Evolutionary conservation across 2,888 invertebrate genomes (phyloP), one percentile per base, ranked within the genome.

Genomic region (Phyllotreta striolata): DNA sequence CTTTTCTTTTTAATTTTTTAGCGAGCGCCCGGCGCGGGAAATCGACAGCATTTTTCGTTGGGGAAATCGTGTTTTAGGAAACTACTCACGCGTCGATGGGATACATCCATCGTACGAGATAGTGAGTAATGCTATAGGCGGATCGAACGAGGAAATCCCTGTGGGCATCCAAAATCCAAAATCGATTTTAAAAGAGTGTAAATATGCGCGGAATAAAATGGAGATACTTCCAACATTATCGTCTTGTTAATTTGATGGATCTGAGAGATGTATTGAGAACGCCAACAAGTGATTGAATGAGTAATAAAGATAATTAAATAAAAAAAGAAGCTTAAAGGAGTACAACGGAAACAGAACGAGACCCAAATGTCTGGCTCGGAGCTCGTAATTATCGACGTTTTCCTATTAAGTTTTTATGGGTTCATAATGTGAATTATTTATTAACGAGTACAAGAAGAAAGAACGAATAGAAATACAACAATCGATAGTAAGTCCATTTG

Each of bases 101-200:
- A 63, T 62, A 62, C 65, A 70, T 66, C 59, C 51, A 62, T 55
- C 55, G 62, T 39, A 24, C 10, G 43, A 57, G 64, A 65, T 62
- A 66, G 66, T 63, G 66, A 72, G 66, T 69, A 67, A 69, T 70
- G 71, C 64, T 68, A n/a, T n/a, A 69, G 70, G 70, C 64, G 64
- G 68, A 61, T 62, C 65, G 62, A 58, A 64, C 9, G 38, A 10
- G 60, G 37, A 4, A 24, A 24, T 69, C 71, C 68, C 70, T 44
- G 38, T 65, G 68, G 71, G 64, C 43, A 55, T 14, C 39, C 44
- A 66, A 24, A 24, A 24, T 24, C 24, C 24, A 1, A 24, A 70
- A 73, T 72, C 70, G 73, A 73, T 24, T 73, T 64, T 66, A 41
- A 39, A 60, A 60, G 44, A 7, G 43, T 13, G 37, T 59, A 51